Base-by-base conservation (phyloP, 2,888 invertebrate genomes). In the Hermaeophaga mercurialis region DNA sequence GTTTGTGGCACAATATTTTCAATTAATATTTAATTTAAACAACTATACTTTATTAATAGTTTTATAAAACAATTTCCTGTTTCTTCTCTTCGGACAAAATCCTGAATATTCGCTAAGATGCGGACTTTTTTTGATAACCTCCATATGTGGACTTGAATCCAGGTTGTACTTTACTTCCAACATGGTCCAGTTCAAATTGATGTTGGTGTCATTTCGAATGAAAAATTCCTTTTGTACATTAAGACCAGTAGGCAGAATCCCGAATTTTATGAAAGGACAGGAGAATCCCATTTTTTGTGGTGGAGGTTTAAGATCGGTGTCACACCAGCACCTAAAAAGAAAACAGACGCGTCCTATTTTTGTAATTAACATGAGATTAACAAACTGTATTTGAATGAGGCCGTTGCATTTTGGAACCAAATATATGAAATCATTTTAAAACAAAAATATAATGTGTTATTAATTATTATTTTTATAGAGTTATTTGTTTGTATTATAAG, bases 151-250 rank as follows among this genome's bases (percentile, higher is more conserved):
- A 9, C 15, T 18, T 4, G 3, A 28, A 33, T 67, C 66, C 9
- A 64, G 49, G 31, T 70, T 61, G 44, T 68, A 73, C 48, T 63
- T 61, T 7, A 73, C 64, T 58, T 75, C 75, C 0, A 66, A 52
- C 3, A 75, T 65, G 46, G 62, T 59, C 75, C 75, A 75, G 3
- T 58, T 34, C 2, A 71, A 9, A 8, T 56, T 38, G n/a, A 67
- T 58, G 2, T 55, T 12, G 1, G 64, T 59, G 11, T 63, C 45
- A 45, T 70, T 75, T 56, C 58, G 47, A 2, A 75, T 62, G 11
- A 49, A 46, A 44, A 75, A 59, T n/a, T 62, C 58, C 48, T 66
- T 66, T 47, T 62, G 36, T 1, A 66, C 46, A 11, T 59, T 38
- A 14, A 66, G 26, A 4, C 69, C 68, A 28, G 58, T 54, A 1